Conservation (phyloP, 2,888 invertebrate species). For the Autographa gamma region DNA sequence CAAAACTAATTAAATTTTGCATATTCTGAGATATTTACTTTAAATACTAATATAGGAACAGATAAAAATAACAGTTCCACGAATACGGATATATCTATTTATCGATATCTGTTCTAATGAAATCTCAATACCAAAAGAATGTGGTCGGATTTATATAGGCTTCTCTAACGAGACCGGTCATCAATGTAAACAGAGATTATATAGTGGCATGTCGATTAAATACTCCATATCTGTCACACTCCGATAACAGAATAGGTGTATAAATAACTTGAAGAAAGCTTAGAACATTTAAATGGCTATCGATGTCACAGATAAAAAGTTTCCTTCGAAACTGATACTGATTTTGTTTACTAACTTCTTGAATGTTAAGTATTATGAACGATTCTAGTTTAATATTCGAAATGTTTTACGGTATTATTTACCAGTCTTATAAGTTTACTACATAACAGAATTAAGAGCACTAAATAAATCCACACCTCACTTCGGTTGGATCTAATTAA, state of each 20-base stretch:
- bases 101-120: conserved; percentile 16
- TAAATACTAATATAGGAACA: conserved; percentile 1
- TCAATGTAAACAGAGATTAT: conserved; percentile 57
- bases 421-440: no score
- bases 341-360: conserved; percentile 28
- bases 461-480: not conserved
- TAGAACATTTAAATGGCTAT: conserved; percentile 46
- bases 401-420: no score
- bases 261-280: conserved; percentile 53
- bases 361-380: no score
- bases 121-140: conserved; percentile 38
- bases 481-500: not conserved
- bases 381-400: no score
- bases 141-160: conserved; percentile 24
- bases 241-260: conserved; percentile 44
- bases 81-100: not conserved
- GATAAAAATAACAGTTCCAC: conserved; percentile 11
- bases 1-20: not conserved
- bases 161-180: conserved; percentile 37
- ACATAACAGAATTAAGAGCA: not conserved
- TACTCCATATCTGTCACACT: conserved; percentile 41
- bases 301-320: conserved; percentile 42
- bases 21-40: not conserved
- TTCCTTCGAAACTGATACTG: conserved; percentile 37
- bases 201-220: conserved; percentile 44